A percentile compares a stretch with the other conserved stretches of the same genome.
Conservation (phyloP, 2,888 invertebrate species). For the Isotomurus palustris region DNA sequence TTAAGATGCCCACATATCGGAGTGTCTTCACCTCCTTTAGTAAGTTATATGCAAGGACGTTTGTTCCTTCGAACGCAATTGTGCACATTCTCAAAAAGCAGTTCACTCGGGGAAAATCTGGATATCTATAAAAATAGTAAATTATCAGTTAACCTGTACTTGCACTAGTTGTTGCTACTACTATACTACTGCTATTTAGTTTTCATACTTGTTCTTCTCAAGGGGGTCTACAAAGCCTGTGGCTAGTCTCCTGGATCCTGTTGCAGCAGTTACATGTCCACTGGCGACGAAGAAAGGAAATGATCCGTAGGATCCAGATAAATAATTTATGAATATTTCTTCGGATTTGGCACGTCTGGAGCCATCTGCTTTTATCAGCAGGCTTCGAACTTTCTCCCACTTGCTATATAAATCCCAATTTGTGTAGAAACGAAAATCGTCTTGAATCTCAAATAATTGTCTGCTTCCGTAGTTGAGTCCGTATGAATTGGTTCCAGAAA, state of each 20-base stretch:
- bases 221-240: background rate
- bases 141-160: too few relatives aligned
- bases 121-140: too few relatives aligned
- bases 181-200: too few relatives aligned
- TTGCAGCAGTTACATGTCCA: slow-evolving; percentile 1
- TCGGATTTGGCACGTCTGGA: background rate
- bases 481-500: background rate
- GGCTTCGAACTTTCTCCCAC: background rate
- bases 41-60: background rate
- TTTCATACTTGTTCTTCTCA: background rate
- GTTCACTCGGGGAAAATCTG: slow-evolving; percentile 1
- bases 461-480: background rate
- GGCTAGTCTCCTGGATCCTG: background rate
- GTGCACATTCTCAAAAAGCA: slow-evolving; percentile 2
- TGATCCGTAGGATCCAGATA: background rate
- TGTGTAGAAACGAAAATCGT: slow-evolving; percentile 2
- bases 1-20: background rate
- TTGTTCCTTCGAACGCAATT: slow-evolving; percentile 6
- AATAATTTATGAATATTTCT: background rate
- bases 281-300: slow-evolving; percentile 8
- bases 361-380: background rate
- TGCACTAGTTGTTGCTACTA: too few relatives aligned
- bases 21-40: background rate
- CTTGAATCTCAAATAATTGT: background rate
- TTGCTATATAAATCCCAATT: slow-evolving; percentile 8